Conservation (phyloP, 2,888 invertebrate genomes). For the Drosophila siamana region DNA sequence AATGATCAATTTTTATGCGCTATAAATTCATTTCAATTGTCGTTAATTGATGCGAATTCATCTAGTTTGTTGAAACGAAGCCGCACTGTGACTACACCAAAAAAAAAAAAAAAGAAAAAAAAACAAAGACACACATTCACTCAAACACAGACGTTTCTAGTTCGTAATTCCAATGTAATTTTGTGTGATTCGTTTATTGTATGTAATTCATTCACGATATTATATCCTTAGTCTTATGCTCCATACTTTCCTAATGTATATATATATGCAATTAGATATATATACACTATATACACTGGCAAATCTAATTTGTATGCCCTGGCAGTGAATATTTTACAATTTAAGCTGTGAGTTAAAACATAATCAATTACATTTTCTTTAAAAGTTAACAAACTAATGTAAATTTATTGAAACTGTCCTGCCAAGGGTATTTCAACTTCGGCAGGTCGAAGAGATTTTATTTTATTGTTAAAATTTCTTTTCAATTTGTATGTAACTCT, state of each 20-base stretch:
- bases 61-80: constrained; percentile 24
- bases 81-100: constrained; percentile 40
- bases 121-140: constrained; percentile 3
- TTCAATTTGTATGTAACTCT: constrained; percentile 28
- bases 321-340: not conserved
- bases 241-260: constrained; percentile 52
- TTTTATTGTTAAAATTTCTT: constrained; percentile 33
- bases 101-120: constrained; percentile 9
- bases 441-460: not conserved
- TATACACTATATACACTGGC: constrained; percentile 29
- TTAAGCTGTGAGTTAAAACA: not conserved
- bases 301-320: constrained; percentile 29
- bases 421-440: not conserved
- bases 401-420: not conserved
- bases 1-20: constrained; percentile 54
- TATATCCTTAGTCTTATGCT: constrained; percentile 45
- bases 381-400: not conserved
- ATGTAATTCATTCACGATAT: constrained; percentile 34
- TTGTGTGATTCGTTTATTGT: constrained; percentile 61
- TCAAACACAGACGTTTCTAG: constrained; percentile 40
- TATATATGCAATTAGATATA: constrained; percentile 30
- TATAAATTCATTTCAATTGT: constrained; percentile 69
- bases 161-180: constrained; percentile 64
- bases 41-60: constrained; percentile 53
- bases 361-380: not conserved